Evolutionary conservation across 2,797 vertebrate genomes (phyloP), one percentile per base, ranked within the genome.

Genomic region (Sebastes diploproa): DNA sequence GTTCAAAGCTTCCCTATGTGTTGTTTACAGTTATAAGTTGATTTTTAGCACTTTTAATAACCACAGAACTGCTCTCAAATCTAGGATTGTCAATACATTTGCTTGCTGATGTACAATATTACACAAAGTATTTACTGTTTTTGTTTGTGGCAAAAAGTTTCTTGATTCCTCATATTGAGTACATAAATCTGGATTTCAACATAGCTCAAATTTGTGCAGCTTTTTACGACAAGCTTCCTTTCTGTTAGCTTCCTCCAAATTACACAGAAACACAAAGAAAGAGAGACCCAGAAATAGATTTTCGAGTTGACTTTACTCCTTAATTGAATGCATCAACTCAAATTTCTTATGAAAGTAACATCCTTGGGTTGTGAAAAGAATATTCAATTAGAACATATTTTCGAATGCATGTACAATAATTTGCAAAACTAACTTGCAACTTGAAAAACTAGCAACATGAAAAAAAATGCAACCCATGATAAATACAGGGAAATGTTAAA

Each of bases 271-370:
- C 2, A 61, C 4, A 81, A 67, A 62, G 6, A 62, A 22, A 71
- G 30, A 25, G 4, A 66, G n/a, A 74, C 11, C 2, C 25, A 32
- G 1, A 72, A 59, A 23, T 18, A 12, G 9, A 55, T 80, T 84
- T 81, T 80, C 0, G 22, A 23, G 74, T 80, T 79, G 42, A 84
- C 54, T 94, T 92, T 92, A 92, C 80, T 92, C 29, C 22, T 67
- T 54, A 59, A 54, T 20, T 78, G 65, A 90, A 88, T 55, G 42
- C 34, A 88, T 73, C 64, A 83, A 86, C 72, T 78, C 5, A 86
- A 68, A 60, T 65, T 77, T 85, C 8, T 36, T 64, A 61, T 74
- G 54, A 89, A 86, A 82, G 36, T 54, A 82, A 84, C 72, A 82
- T 75, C 61, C 20, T 75, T 13, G 14, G 27, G 60, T 78, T 77